phyloP scores from a whole-genome alignment of 2,797 vertebrate genomes.

The Sciurus vulgaris region DNA sequence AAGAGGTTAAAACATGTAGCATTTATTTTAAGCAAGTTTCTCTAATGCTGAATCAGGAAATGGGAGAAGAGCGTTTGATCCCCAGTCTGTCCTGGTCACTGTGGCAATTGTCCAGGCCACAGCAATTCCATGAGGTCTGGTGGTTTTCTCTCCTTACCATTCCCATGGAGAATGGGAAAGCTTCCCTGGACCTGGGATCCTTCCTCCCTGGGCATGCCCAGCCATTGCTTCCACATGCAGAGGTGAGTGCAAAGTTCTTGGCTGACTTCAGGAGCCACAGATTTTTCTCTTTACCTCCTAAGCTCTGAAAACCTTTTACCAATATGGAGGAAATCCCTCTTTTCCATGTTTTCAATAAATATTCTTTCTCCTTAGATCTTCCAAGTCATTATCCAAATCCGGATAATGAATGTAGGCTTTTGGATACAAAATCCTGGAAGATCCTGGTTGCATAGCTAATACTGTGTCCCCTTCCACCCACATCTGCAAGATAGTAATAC shows the following conservation, averaged over 20 bases:
- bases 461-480: not conserved
- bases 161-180: not conserved
- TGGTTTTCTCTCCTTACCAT: not conserved
- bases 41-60: not conserved
- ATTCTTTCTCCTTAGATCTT: not conserved
- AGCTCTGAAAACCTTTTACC: not conserved
- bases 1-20: not conserved
- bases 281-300: not conserved
- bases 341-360: not conserved
- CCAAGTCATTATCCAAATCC: slow-evolving; percentile 19
- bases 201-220: not conserved
- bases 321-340: not conserved
- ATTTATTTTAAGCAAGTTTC: not conserved
- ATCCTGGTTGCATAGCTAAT: not conserved
- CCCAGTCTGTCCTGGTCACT: not conserved
- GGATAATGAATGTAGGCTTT: not conserved
- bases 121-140: not conserved
- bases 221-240: not conserved
- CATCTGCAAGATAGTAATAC: not conserved
- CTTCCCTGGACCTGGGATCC: not conserved
- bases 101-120: not conserved
- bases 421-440: not conserved
- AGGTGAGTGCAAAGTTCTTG: not conserved
- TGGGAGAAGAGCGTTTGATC: not conserved
- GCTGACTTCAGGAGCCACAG: not conserved